Percentiles rank a stretch among this genome's conserved stretches.
These are phyloP conservation scores for Hyperoodon ampullatus DNA, from an alignment of 2,113 vertebrate genomes.

Conservation along the genomic window DNA sequence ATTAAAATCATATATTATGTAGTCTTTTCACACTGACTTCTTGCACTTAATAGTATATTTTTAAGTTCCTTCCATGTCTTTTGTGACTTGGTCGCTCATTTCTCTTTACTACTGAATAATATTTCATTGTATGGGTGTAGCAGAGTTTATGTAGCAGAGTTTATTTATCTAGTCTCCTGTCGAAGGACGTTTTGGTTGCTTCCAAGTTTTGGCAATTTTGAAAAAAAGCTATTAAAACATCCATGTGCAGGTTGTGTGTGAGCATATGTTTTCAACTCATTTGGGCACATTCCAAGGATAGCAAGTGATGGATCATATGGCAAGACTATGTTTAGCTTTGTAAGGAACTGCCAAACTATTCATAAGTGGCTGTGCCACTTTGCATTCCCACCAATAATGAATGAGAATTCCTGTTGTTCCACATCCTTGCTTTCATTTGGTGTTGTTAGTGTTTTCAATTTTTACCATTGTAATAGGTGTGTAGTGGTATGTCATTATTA, in stretches of 20 bases:
- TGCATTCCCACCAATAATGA: background rate
- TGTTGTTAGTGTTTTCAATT: background rate
- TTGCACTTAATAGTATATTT: background rate
- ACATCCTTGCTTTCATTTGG: background rate
- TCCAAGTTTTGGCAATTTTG: background rate
- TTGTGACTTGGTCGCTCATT: background rate
- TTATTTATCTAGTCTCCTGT: background rate
- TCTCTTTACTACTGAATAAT: background rate
- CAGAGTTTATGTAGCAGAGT: background rate
- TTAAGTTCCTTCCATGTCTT: background rate
- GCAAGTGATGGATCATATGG: background rate
- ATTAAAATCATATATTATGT: background rate
- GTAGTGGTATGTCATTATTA: background rate
- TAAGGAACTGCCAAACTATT: background rate
- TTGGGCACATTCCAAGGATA: background rate
- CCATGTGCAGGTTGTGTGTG: background rate
- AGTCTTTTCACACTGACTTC: background rate
- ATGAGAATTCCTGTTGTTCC: too few species aligned
- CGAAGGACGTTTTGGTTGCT: background rate
- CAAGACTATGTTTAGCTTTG: background rate
- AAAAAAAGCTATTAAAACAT: background rate
- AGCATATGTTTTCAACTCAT: background rate
- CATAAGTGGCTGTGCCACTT: background rate
- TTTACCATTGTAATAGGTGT: background rate
- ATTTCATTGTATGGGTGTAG: background rate